phyloP scores from a whole-genome alignment of 1,140 invertebrate species.

The Zelostemma sp. region DNA sequence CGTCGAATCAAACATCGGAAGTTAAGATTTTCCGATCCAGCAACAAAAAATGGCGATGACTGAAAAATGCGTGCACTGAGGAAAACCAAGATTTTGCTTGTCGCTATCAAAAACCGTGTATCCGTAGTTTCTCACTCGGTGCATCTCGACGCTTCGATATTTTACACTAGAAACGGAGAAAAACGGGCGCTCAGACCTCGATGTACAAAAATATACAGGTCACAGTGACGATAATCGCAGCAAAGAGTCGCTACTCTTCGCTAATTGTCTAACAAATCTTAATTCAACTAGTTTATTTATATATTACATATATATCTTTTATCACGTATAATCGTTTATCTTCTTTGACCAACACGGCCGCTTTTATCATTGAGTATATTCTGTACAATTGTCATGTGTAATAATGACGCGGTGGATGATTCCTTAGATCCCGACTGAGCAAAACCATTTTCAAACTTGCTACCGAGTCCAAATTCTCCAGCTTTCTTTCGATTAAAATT shows the following conservation, averaged over 20 bases:
- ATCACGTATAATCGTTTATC: slow-evolving; percentile 43
- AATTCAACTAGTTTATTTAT: slow-evolving; percentile 26
- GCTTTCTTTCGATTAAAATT: no score
- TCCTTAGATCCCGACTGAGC: slow-evolving; percentile 19
- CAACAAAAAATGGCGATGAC: background rate
- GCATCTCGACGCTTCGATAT: slow-evolving; percentile 55
- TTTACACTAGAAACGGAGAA: slow-evolving; percentile 59
- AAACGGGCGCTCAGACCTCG: slow-evolving; percentile 51
- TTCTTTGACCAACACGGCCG: slow-evolving; percentile 37
- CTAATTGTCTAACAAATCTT: slow-evolving; percentile 39
- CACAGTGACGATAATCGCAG: slow-evolving; percentile 30
- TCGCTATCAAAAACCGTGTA: slow-evolving; percentile 25
- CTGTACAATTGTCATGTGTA: slow-evolving; percentile 21
- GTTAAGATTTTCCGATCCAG: background rate
- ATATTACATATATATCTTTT: slow-evolving; percentile 46
- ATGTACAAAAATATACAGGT: slow-evolving; percentile 68
- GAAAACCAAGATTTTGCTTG: slow-evolving; percentile 9
- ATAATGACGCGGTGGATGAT: slow-evolving; percentile 28
- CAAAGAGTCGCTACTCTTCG: slow-evolving; percentile 8
- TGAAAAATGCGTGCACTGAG: slow-evolving; percentile 20
- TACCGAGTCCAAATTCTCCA: background rate
- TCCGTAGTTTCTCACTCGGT: slow-evolving; percentile 57
- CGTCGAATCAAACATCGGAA: no score
- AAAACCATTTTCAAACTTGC: background rate
- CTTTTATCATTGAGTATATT: slow-evolving; percentile 35